These are phyloP conservation scores for Apteryx owenii DNA, from an alignment of 2,113 vertebrate species.

Conservation along the genomic window DNA sequence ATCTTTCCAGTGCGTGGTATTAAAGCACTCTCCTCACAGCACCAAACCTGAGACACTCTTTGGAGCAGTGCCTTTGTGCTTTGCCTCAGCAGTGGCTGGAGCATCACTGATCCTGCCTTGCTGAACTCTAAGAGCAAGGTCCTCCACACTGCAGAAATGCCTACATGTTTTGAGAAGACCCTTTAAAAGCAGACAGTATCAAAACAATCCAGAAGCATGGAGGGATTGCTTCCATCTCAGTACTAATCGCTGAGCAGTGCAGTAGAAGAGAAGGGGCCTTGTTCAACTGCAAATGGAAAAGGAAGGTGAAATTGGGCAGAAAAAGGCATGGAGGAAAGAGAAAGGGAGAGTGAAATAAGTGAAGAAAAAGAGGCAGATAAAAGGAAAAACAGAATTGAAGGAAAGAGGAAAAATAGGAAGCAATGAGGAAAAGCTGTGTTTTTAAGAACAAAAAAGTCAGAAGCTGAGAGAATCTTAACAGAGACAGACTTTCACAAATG, in stretches of 20 bases:
- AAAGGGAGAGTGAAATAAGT: not conserved
- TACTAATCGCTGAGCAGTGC: not conserved
- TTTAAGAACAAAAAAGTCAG: not conserved
- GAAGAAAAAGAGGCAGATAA: not conserved
- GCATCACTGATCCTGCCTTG: not conserved
- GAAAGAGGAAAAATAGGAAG: not conserved
- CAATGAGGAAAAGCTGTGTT: not conserved
- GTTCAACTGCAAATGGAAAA: not conserved
- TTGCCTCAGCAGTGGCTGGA: not conserved
- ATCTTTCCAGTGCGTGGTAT: not conserved
- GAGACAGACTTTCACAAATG: not conserved
- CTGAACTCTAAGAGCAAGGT: not conserved
- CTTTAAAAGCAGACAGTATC: not conserved
- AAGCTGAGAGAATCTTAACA: not conserved
- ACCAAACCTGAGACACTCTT: not conserved
- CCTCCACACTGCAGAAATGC: not conserved
- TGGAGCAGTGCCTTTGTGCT: not conserved
- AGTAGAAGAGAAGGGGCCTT: not conserved
- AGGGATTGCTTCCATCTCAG: not conserved
- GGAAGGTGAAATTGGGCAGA: not conserved
- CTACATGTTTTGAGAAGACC: fast-evolving
- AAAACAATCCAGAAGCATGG: not conserved
- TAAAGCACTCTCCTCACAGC: not conserved
- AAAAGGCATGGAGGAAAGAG: not conserved
- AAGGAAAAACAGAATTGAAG: not conserved